Evolutionary conservation across 30 jellyfish, hydroid and myxozoan genomes (phyloP), one percentile per base, ranked within the genome.

Genomic region (Cassiopea andromeda): DNA sequence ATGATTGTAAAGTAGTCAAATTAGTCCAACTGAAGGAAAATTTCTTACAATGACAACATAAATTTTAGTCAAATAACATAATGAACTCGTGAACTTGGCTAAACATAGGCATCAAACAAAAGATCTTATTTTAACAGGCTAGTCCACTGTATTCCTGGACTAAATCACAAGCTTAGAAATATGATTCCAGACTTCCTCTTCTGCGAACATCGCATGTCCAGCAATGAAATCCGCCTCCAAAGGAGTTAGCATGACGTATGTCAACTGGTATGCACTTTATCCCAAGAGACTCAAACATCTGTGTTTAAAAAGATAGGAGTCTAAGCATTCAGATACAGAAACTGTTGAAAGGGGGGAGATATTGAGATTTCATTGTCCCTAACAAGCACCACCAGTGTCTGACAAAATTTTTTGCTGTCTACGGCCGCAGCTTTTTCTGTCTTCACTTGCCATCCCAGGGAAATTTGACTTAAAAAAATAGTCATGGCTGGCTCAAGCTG

Each of bases 211-310:
- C 98, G 61, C 97, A 78, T 64, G 98, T 93, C 97, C 97, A 93
- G 90, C 98, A 93, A 83, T 93, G 98, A 69, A 93, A 93, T 44
- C 98, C 98, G 16, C 98, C 98, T 1, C 98, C 98, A 43, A 93
- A 91, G 46, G 97, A 78, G 72, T 93, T 93, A 7, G 98, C 98
- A 66, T 85, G 84, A 17, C 97, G 93, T 46, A 93, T 87, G 48
- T 71, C 58, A 49, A 93, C 93, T 60, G 93, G 93, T 48, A 93
- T 72, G 94, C 98, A 93, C 57, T 81, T 69, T 48, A 93, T 87
- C 46, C 98, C 98, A 75, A 93, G 94, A 38, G 98, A 93, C 73
- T 93, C 97, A 68, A 93, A 93, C 98, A 93, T 93, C 97, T 93
- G 74, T 12, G 49, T 48, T 54, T 54, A 54, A 54, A 54, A 3